These are phyloP conservation scores for Holocentrus rufus DNA, from an alignment of 2,797 vertebrate genomes.

Conservation along the genomic window DNA sequence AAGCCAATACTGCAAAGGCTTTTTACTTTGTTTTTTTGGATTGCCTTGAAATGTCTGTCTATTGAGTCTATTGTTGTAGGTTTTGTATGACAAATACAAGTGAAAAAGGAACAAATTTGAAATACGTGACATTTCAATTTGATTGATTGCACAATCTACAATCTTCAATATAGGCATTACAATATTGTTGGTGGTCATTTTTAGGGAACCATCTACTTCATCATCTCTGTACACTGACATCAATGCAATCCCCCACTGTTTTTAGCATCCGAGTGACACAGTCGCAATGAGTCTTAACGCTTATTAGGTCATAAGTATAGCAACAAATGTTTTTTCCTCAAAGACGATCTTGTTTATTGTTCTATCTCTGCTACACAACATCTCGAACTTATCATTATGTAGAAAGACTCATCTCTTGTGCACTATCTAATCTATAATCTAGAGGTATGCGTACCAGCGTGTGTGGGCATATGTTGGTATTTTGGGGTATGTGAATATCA, in stretches of 20 bases:
- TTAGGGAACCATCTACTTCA: slow-evolving; percentile 42
- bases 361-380: slow-evolving; percentile 10
- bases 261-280: slow-evolving; percentile 23
- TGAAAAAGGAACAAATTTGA: neutral
- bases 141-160: neutral
- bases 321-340: slow-evolving; percentile 9
- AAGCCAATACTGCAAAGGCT: neutral
- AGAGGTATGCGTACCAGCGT: neutral
- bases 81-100: neutral
- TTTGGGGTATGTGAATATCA: slow-evolving; percentile 33
- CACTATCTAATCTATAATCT: slow-evolving; percentile 2
- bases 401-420: neutral
- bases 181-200: neutral
- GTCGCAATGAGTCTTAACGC: neutral
- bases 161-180: neutral
- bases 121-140: neutral
- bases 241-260: slow-evolving; percentile 46
- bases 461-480: slow-evolving; percentile 37
- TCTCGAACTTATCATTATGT: neutral
- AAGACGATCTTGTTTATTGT: neutral
- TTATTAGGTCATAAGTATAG: slow-evolving; percentile 22
- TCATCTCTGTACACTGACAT: slow-evolving; percentile 27
- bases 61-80: neutral
- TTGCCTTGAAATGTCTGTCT: neutral
- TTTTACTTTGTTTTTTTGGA: neutral